Conservation (phyloP, 2,113 vertebrate species). For the Calidris pygmaea region DNA sequence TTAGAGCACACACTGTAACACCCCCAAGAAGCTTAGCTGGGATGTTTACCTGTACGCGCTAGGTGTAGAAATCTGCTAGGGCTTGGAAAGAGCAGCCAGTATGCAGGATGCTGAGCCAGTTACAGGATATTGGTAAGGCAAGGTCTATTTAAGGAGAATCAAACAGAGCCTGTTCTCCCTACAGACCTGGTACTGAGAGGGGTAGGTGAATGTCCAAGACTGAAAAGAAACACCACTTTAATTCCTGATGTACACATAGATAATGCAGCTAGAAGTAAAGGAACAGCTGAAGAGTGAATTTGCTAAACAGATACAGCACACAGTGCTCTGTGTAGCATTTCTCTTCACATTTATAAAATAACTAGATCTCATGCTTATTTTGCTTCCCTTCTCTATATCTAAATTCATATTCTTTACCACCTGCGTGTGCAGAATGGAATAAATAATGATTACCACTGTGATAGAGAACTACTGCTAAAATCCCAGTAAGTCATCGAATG, state of each 20-base stretch:
- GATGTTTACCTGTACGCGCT: neutral
- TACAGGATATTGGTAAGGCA: neutral
- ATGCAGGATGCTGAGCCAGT: neutral
- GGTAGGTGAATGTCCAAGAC: neutral
- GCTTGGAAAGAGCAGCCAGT: neutral
- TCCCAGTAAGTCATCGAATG: conserved; percentile 71
- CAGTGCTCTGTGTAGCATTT: neutral
- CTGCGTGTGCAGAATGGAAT: conserved; percentile 64
- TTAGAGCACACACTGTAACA: neutral
- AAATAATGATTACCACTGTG: conserved; percentile 71
- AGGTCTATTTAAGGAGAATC: neutral
- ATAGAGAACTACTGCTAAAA: conserved; percentile 63
- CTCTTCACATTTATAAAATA: conserved; percentile 49
- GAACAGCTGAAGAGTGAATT: conserved; percentile 13
- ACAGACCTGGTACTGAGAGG: neutral
- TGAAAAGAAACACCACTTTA: neutral
- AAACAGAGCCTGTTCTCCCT: neutral
- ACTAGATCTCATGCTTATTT: conserved; percentile 54
- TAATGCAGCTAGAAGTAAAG: neutral
- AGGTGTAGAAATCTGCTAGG: neutral
- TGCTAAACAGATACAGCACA: neutral
- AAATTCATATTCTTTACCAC: conserved; percentile 72
- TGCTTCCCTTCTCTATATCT: conserved; percentile 27
- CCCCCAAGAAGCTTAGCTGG: neutral
- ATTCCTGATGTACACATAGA: neutral